Evolutionary conservation across 2,113 vertebrate species (phyloP).

Genomic region (Mionectes macconnelli): DNA sequence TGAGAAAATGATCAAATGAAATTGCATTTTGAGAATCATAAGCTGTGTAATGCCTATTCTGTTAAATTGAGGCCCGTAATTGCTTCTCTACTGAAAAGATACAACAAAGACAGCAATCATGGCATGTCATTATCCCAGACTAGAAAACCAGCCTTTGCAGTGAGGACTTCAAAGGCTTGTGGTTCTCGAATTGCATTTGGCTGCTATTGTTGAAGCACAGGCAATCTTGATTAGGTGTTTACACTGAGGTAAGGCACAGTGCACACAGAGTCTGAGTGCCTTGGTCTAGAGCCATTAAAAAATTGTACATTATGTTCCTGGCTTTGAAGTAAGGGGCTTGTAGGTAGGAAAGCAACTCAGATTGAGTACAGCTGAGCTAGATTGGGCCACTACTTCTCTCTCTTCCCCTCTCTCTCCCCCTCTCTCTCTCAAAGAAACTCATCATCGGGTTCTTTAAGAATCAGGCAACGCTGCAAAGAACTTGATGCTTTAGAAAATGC

Average conservation of each 20-base stretch:
- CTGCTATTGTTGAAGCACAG: slow-evolving; percentile 95
- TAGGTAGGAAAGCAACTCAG: slow-evolving; percentile 87
- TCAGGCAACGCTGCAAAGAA: slow-evolving; percentile 76
- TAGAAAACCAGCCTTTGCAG: slow-evolving; percentile 94
- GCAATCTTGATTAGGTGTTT: slow-evolving; percentile 99
- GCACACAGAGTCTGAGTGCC: slow-evolving; percentile 92
- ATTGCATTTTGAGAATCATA: slow-evolving; percentile 97
- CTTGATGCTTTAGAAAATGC: slow-evolving; percentile 77
- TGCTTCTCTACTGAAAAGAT: slow-evolving; percentile 93
- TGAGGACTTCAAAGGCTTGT: slow-evolving; percentile 96
- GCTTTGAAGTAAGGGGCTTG: slow-evolving; percentile 98
- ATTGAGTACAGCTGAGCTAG: slow-evolving; percentile 91
- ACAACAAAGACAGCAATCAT: slow-evolving; percentile 99
- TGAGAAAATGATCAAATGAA: slow-evolving; percentile 96
- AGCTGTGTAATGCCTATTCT: slow-evolving; percentile 99
- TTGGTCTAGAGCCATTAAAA: slow-evolving; percentile 99
- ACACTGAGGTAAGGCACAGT: slow-evolving; percentile 94
- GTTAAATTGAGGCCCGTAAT: slow-evolving; percentile 97
- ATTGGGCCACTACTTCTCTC: slow-evolving; percentile 84
- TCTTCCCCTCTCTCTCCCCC: background rate
- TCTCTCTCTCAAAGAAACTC: slow-evolving; percentile 84
- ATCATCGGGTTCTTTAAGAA: slow-evolving; percentile 78
- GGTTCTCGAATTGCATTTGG: slow-evolving; percentile 99
- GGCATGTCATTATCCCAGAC: slow-evolving; percentile 92
- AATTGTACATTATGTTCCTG: slow-evolving; percentile 99